Percentiles rank a stretch among this genome's conserved stretches.
These are phyloP conservation scores for Molossus alvarezi DNA, from an alignment of 2,797 vertebrate species.

Conservation along the genomic window DNA sequence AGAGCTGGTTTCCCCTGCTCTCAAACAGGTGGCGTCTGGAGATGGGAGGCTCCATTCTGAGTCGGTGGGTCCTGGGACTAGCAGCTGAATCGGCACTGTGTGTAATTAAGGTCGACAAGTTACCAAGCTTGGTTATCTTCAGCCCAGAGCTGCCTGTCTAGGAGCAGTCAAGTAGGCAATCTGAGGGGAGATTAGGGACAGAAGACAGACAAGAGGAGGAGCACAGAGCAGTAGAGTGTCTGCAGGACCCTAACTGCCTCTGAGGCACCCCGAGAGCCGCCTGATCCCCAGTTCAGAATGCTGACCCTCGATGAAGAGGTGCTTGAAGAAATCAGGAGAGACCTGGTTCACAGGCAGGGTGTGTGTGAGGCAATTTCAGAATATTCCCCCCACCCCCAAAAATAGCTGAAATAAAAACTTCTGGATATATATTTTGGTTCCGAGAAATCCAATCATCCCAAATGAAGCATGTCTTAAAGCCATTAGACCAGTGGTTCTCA, in stretches of 20 bases:
- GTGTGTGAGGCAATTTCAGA: neutral
- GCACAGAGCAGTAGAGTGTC: neutral
- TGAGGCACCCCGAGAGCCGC: neutral
- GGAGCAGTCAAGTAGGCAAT: neutral
- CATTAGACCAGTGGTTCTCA: neutral
- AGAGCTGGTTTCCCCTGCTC: neutral
- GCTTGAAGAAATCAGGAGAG: neutral
- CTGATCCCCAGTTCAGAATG: neutral
- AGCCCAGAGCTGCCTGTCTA: neutral
- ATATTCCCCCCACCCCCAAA: accelerated
- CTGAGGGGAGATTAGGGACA: neutral
- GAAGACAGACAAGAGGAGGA: neutral
- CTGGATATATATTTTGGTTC: neutral
- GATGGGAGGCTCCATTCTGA: neutral
- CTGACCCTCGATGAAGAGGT: neutral
- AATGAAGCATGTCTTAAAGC: neutral
- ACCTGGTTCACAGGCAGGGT: neutral
- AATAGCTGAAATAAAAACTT: slow-evolving; percentile 16
- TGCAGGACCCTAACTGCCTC: neutral
- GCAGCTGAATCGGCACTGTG: neutral
- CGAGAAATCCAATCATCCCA: neutral
- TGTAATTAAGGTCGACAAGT: neutral
- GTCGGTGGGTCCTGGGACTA: neutral
- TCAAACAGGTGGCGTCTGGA: accelerated
- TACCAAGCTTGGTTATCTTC: neutral